Evolutionary conservation across 2,888 invertebrate species (phyloP), one percentile per base, ranked within the genome.

Genomic region (Ariolimax columbianus): DNA sequence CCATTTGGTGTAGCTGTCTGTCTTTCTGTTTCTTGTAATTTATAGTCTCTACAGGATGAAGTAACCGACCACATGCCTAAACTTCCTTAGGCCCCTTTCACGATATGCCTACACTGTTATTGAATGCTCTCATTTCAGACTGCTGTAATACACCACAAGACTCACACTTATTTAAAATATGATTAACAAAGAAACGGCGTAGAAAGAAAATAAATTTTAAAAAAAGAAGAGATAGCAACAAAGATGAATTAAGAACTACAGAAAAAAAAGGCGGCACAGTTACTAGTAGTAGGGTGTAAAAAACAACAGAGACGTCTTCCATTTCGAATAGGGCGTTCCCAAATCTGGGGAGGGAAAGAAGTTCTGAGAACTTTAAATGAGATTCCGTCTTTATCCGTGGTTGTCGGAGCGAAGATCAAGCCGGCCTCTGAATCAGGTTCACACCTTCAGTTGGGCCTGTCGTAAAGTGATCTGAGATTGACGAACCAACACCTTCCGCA

Each of bases 311-410:
- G 33, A 19, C 75, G 17, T 75, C 17, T 51, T 33, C 6, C 33
- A 75, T 75, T 75, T 75, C 51, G 23, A 14, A 1, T 30, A 23
- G 75, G 75, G 75, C 75, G 75, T 47, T 30, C 30, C 75, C 51
- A 51, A 19, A 33, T 30, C 30, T 6, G 36, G 33, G 7, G 51
- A 75, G 33, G 33, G 23, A 51, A 19, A 33, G 23, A 9, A 33
- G 51, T 33, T 75, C 75, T 33, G 7, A 75, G 51, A 33, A 33
- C 6, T 36, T 33, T 30, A 33, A 75, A 75, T 51, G 75, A 75
- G 51, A 55, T 75, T 75, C 30, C 1, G 51, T 47, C 47, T 75
- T 75, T 75, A 51, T 51, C 30, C 75, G 19, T 33, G 23, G 75
- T 36, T 33, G 75, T 51, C 51, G 23, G 33, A 19, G 75, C 17